phyloP scores from a whole-genome alignment of 2,888 invertebrate genomes.

The Rhaphigaster nebulosa region DNA sequence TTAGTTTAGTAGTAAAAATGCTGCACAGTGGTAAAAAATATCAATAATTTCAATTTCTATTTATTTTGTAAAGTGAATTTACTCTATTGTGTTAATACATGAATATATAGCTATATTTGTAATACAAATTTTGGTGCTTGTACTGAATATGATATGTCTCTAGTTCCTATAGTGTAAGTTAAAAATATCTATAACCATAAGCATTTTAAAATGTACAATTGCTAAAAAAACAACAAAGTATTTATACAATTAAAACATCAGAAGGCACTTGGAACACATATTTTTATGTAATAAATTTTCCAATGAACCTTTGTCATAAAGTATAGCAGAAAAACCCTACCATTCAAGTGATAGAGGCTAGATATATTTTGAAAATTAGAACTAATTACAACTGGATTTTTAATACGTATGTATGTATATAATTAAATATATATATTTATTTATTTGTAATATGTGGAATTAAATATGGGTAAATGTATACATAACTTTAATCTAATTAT shows the following conservation, averaged over 20 bases:
- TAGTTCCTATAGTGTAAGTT: constrained; percentile 61
- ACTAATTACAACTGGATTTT: constrained; percentile 58
- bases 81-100: constrained; percentile 38
- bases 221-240: constrained; percentile 52
- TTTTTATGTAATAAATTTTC: constrained; percentile 61
- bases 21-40: constrained; percentile 56
- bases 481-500: constrained; percentile 51
- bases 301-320: constrained; percentile 53
- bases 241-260: constrained; percentile 51
- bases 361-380: constrained; percentile 61
- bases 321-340: constrained; percentile 51
- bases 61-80: constrained; percentile 53
- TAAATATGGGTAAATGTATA: constrained; percentile 59
- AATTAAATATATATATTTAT: constrained; percentile 61
- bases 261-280: constrained; percentile 61
- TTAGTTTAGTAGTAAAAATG: constrained; percentile 10
- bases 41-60: constrained; percentile 49
- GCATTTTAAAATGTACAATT: constrained; percentile 57
- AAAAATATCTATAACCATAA: constrained; percentile 59
- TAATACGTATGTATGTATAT: constrained; percentile 59
- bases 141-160: constrained; percentile 59
- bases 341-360: constrained; percentile 57
- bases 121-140: constrained; percentile 61
- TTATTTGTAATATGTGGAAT: constrained; percentile 59
- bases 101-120: constrained; percentile 54